These are phyloP conservation scores for Epirrhoe tristata DNA, from an alignment of 2,888 invertebrate genomes.

Conservation along the genomic window DNA sequence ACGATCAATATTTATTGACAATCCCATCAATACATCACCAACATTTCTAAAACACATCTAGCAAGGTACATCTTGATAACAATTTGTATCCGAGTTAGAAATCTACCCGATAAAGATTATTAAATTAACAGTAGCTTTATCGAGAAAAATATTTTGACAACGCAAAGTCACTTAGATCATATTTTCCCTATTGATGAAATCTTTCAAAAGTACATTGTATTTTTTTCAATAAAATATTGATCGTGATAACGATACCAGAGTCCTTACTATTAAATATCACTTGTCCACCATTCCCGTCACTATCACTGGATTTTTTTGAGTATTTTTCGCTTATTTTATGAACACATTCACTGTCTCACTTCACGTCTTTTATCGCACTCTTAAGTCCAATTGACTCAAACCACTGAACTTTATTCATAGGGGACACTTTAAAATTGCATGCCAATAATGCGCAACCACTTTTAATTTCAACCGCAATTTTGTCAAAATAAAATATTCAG, in stretches of 20 bases:
- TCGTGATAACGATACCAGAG: slow-evolving; percentile 28
- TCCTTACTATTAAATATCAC: slow-evolving; percentile 72
- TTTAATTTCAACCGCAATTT: not conserved
- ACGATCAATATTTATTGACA: slow-evolving; percentile 17
- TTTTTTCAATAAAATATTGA: slow-evolving; percentile 4
- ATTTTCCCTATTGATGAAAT: not conserved
- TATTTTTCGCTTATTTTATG: slow-evolving; percentile 69
- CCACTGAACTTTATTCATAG: slow-evolving; percentile 15
- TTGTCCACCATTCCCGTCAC: slow-evolving; percentile 63
- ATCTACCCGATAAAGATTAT: too few species aligned
- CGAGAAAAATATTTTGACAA: too few species aligned
- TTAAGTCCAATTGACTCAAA: slow-evolving; percentile 4
- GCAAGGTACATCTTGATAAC: too few species aligned
- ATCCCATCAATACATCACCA: not conserved
- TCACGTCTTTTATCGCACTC: slow-evolving; percentile 31
- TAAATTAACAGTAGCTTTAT: too few species aligned
- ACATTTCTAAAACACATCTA: not conserved
- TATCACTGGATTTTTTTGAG: slow-evolving; percentile 79
- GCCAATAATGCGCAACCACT: slow-evolving; percentile 11
- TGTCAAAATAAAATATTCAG: not conserved
- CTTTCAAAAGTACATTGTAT: not conserved
- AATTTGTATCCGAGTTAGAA: too few species aligned
- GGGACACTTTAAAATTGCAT: slow-evolving; percentile 10
- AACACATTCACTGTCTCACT: slow-evolving; percentile 71
- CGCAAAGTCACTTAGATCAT: not conserved